phyloP scores from a whole-genome alignment of 2,113 vertebrate species.

The Ailuropoda melanoleuca region DNA sequence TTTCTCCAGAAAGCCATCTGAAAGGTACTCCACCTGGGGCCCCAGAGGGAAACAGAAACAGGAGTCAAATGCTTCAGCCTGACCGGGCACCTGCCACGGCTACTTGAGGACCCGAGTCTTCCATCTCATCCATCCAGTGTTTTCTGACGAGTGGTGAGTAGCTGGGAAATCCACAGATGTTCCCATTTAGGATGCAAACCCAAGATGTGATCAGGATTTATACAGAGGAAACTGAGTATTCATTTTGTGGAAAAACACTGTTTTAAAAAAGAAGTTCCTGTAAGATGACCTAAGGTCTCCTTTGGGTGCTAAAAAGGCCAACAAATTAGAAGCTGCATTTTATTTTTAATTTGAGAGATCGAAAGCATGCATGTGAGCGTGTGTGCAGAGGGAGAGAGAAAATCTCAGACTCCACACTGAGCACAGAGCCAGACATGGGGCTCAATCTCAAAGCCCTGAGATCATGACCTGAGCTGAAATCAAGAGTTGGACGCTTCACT shows the following conservation, averaged over 20 bases:
- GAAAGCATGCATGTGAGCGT: fast-evolving
- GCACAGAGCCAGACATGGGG: neutral
- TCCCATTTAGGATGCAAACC: neutral
- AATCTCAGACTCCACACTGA: neutral
- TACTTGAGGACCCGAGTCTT: neutral
- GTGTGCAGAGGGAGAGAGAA: neutral
- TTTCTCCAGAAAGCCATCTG: constrained; percentile 94
- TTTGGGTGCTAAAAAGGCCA: neutral
- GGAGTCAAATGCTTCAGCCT: neutral
- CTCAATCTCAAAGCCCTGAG: neutral
- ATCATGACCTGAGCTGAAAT: neutral
- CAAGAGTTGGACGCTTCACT: neutral
- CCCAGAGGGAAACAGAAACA: neutral
- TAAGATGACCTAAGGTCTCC: neutral
- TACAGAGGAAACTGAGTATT: neutral
- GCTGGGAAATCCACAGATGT: neutral
- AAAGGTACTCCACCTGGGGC: constrained; percentile 92
- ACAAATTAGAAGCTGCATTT: neutral
- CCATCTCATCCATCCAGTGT: neutral
- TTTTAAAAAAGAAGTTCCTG: neutral
- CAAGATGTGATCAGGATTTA: neutral
- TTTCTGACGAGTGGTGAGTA: neutral
- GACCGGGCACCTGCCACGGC: fast-evolving
- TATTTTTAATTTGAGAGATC: neutral
- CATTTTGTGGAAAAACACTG: neutral